These are phyloP conservation scores for Eufriesea mexicana DNA, from an alignment of 1,140 invertebrate genomes.

Conservation along the genomic window DNA sequence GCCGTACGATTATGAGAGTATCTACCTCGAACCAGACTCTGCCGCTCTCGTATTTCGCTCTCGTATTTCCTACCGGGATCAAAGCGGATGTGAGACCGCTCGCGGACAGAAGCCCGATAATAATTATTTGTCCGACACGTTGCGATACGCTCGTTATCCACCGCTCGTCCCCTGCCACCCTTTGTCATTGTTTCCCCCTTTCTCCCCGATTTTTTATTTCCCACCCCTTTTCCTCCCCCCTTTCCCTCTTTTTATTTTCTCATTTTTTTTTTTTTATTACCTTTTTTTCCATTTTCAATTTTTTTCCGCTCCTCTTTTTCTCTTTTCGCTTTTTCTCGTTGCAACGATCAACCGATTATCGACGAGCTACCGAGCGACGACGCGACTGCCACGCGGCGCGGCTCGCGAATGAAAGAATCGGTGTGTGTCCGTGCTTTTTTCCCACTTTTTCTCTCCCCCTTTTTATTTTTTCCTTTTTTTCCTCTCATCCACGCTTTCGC, in stretches of 20 bases:
- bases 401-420: not conserved
- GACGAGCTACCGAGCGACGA: conserved; percentile 5
- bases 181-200: conserved; percentile 7
- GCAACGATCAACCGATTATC: conserved; percentile 52
- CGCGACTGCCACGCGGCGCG: not conserved
- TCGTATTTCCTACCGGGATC: conserved; percentile 70
- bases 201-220: not conserved
- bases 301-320: not conserved
- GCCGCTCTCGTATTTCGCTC: conserved; percentile 67
- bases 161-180: conserved; percentile 7
- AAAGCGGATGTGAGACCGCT: conserved; percentile 67
- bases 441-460: not conserved
- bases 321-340: not conserved
- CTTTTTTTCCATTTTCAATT: not conserved
- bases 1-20: conserved; percentile 74
- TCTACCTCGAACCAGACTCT: conserved; percentile 64
- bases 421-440: not conserved
- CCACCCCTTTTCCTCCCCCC: not conserved
- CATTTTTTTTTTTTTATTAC: not conserved
- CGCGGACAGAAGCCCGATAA: conserved; percentile 71
- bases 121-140: conserved; percentile 73
- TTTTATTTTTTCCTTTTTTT: not conserved
- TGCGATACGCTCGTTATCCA: conserved; percentile 71
- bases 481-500: not conserved
- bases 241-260: not conserved